Base-by-base conservation (phyloP, 2,888 invertebrate species). In the Timema cristinae region DNA sequence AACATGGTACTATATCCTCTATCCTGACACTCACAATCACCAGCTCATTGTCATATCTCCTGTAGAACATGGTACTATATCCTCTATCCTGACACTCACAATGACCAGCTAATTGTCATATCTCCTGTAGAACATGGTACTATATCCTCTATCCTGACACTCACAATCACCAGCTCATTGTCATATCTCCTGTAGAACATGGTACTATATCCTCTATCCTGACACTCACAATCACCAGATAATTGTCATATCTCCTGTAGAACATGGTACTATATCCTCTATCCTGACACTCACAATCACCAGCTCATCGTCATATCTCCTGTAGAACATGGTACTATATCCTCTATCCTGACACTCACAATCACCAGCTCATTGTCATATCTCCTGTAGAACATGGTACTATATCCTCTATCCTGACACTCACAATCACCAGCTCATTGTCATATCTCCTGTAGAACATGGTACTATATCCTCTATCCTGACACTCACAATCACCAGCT, bases 401-500 rank as follows among this genome's bases (percentile, higher is more conserved):
- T 32, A 32, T 32, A 32, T 32, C 32, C 32, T 32, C 1, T 32
- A 32, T 32, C 32, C 32, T 32, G 32, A n/a, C 54, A 54, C 52
- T 52, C 52, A 52, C 54, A 54, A 54, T 54, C 11, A n/a, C 54
- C 54, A 54, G 54, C 54, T 54, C 1, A n/a, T 54, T n/a, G 54
- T 54, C 4, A n/a, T 11, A 54, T 54, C 54, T 13, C 54, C 11
- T 54, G 54, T n/a, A n/a, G 54, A 54, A 11, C 54, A 54, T 54
- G n/a, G 54, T 13, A 54, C 11, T 13, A 54, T n/a, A n/a, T 13
- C 54, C 11, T 13, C 1, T n/a, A n/a, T 13, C 54, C n/a, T 13
- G 54, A n/a, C 54, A 54, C 52, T 52, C 52, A 52, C 54, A 54
- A 54, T 54, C 11, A 54, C 54, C 54, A 54, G 54, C 54, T 54